Conservation (phyloP, 92 coral and sea anemone species). For the Nematostella vectensis region DNA sequence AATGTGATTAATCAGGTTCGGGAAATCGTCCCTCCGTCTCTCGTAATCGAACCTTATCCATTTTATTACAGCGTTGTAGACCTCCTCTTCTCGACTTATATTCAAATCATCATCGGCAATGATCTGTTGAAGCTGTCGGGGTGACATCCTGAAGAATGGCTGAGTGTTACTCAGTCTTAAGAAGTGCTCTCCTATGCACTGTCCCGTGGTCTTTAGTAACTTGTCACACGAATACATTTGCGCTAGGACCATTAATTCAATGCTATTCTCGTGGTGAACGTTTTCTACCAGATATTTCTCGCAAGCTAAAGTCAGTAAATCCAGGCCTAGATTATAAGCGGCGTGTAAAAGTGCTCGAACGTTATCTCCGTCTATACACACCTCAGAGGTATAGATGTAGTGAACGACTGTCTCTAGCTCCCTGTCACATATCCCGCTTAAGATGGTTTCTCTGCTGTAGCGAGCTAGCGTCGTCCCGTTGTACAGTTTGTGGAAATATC, state of each 20-base stretch:
- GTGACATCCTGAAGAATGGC: conserved; percentile 43
- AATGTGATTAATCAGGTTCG: conserved; percentile 44
- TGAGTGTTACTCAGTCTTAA: conserved; percentile 36
- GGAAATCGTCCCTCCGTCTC: conserved; percentile 40
- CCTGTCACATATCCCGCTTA: conserved; percentile 53
- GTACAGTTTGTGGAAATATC: conserved; percentile 67
- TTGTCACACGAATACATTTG: conserved; percentile 47
- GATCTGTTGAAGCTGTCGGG: conserved; percentile 45
- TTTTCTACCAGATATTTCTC: conserved; percentile 49
- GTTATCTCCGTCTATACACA: conserved; percentile 46
- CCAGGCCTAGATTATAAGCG: conserved; percentile 54
- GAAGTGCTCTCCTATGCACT: conserved; percentile 53
- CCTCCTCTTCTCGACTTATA: conserved; percentile 68
- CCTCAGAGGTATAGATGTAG: conserved; percentile 67
- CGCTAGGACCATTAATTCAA: conserved; percentile 60
- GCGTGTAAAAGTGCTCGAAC: conserved; percentile 57
- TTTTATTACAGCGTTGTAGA: conserved; percentile 55
- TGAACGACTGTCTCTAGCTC: conserved; percentile 38
- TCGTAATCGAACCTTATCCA: conserved; percentile 64
- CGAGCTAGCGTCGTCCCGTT: conserved; percentile 57
- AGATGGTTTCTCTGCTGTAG: conserved; percentile 42
- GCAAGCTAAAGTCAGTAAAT: conserved; percentile 45
- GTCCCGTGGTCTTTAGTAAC: conserved; percentile 52
- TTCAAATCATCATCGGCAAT: conserved; percentile 76
- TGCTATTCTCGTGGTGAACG: conserved; percentile 59